Evolutionary conservation across 2,888 invertebrate genomes (phyloP), one percentile per base, ranked within the genome.

Genomic region (Tridacna gigas): DNA sequence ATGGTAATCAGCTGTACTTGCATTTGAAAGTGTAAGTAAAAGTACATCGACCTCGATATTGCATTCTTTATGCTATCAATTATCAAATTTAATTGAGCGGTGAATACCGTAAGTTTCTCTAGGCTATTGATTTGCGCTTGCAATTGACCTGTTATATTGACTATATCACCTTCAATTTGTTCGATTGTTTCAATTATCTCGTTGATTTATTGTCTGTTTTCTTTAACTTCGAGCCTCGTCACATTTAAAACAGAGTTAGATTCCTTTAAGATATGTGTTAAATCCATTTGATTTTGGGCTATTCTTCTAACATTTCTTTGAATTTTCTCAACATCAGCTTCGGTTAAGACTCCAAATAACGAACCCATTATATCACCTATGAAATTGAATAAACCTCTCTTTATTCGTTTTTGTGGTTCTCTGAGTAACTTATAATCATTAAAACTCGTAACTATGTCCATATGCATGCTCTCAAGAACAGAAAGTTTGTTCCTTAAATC

Each of bases 181-280:
- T 15, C 66, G 2, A 66, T 26, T 9, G 66, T 28, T 37, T 25
- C 28, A 28, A 66, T 66, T 66, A 66, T 66, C 28, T 66, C 66
- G 12, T 66, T 66, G 9, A 66, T 66, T 66, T 66, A 28, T 26
- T 66, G 66, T 66, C 66, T 66, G 65, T 66, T 66, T 66, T 66
- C 9, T 25, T 28, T 66, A 18, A 66, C 37, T 66, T 66, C 66
- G 15, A 66, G 18, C 66, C 66, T 66, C 11, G 66, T 28, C 5
- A 66, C 37, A 37, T 66, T 66, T 15, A 66, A 26, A 66, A 66
- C 26, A 28, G 66, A 28, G 13, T 28, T 66, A 18, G 66, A 66
- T 66, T 66, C 25, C 28, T 26, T 66, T 18, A 66, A 18, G 25
- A 66, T 28, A 28, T 66, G 66, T 28, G 66, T 28, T 25, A 66